Conservation (phyloP, 2,113 vertebrate species). For the Genyomyrus donnyi region DNA sequence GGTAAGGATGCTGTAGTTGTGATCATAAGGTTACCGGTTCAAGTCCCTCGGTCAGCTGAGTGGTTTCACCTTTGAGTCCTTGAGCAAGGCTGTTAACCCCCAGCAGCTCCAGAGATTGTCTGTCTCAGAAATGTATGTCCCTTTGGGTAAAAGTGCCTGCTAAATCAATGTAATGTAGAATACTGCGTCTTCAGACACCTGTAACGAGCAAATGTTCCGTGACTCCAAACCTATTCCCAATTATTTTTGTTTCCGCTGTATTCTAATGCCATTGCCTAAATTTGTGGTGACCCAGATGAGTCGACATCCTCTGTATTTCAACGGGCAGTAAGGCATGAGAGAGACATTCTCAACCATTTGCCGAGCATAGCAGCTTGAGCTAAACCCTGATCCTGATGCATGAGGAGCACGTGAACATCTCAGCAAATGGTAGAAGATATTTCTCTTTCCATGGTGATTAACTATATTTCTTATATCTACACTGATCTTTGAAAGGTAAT, state of each 20-base stretch:
- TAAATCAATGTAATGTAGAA: not conserved
- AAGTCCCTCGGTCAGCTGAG: not conserved
- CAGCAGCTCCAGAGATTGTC: not conserved
- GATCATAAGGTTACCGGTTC: not conserved
- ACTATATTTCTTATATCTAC: not conserved
- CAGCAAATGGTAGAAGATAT: not conserved
- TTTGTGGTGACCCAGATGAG: not conserved
- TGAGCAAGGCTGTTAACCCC: not conserved
- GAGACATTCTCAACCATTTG: not conserved
- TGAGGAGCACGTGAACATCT: not conserved
- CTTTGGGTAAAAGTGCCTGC: not conserved
- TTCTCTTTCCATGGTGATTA: not conserved
- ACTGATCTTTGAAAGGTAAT: not conserved
- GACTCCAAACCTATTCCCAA: not conserved
- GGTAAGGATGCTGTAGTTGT: not conserved
- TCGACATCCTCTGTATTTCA: not conserved
- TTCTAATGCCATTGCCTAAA: not conserved
- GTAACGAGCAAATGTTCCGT: not conserved
- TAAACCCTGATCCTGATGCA: not conserved
- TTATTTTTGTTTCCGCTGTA: not conserved
- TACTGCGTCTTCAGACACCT: not conserved
- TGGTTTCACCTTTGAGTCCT: not conserved
- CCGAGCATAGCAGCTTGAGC: conserved; percentile 2
- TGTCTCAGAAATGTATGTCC: not conserved
- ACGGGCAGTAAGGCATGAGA: not conserved